Evolutionary conservation across 2,888 invertebrate species (phyloP).

Genomic region (Cremastobaeus sp.): DNA sequence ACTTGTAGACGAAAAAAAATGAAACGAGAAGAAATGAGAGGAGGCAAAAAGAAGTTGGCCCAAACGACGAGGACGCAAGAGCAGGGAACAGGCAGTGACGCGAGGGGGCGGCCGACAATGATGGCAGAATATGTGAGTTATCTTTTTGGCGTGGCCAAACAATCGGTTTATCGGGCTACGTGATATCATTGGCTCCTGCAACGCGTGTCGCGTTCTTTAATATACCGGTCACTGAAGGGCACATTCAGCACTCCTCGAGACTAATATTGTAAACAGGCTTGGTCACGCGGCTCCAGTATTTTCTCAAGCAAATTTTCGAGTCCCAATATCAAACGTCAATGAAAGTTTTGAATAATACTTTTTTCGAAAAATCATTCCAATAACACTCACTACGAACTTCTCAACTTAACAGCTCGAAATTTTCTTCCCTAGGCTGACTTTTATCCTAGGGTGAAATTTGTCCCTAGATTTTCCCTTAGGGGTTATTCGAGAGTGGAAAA

Average conservation of each 20-base stretch:
- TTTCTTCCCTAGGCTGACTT: no score
- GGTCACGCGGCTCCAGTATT: slow-evolving; percentile 16
- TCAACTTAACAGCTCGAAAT: no score
- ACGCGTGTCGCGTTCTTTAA: slow-evolving; percentile 64
- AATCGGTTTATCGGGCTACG: slow-evolving; percentile 70
- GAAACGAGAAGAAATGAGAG: slow-evolving; percentile 67
- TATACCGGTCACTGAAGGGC: slow-evolving; percentile 49
- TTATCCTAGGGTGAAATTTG: no score
- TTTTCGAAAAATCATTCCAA: no score
- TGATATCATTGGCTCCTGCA: slow-evolving; percentile 70
- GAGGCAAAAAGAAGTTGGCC: slow-evolving; percentile 65
- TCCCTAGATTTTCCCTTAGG: no score
- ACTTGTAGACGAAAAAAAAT: slow-evolving; percentile 70
- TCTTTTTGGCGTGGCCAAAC: slow-evolving; percentile 71
- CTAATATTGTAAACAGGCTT: slow-evolving; percentile 13
- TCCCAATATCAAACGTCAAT: no score
- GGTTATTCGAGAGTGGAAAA: no score
- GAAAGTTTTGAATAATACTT: no score
- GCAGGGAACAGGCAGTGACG: slow-evolving; percentile 1
- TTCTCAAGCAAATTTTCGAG: no score
- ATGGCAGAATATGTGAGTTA: slow-evolving; percentile 63
- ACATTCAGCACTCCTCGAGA: slow-evolving; percentile 9
- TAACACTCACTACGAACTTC: no score
- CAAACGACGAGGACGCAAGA: slow-evolving; percentile 23
- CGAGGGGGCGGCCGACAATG: no score